Conservation (phyloP, 2,113 vertebrate species). For the Porphyrio hochstetteri region DNA sequence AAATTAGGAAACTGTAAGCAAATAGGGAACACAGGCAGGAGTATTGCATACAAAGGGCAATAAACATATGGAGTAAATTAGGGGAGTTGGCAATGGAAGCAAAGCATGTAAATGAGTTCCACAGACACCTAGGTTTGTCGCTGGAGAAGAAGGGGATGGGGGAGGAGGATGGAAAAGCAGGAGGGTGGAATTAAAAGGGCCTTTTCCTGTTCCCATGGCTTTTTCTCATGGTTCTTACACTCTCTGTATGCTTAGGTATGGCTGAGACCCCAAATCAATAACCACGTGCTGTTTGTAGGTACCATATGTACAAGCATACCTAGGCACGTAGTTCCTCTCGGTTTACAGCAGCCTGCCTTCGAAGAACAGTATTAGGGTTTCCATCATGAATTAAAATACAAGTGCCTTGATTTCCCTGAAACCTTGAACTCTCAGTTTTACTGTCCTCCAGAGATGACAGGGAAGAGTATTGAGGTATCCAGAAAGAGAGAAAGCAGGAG, state of each 20-base stretch:
- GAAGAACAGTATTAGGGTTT: background rate
- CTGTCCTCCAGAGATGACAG: background rate
- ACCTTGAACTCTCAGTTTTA: background rate
- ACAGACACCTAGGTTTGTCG: conserved; percentile 46
- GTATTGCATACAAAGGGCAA: conserved; percentile 47
- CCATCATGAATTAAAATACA: background rate
- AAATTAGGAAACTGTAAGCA: conserved; percentile 56
- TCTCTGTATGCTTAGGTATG: background rate
- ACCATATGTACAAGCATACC: background rate
- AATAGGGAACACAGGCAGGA: conserved; percentile 18
- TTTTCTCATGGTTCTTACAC: background rate
- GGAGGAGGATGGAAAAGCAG: background rate
- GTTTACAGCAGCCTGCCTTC: background rate
- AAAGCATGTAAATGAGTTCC: conserved; percentile 67
- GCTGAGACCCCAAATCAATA: background rate
- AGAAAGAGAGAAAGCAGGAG: background rate
- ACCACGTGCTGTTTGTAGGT: background rate
- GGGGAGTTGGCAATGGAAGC: conserved; percentile 29
- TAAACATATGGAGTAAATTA: conserved; percentile 73
- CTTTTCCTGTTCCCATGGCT: conserved; percentile 8
- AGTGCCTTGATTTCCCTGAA: background rate
- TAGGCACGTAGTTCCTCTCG: background rate
- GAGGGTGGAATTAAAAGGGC: conserved; percentile 8
- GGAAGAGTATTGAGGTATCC: background rate
- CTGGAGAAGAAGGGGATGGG: background rate